Base-by-base conservation (phyloP, 2,113 vertebrate genomes). In the Pluvialis apricaria region DNA sequence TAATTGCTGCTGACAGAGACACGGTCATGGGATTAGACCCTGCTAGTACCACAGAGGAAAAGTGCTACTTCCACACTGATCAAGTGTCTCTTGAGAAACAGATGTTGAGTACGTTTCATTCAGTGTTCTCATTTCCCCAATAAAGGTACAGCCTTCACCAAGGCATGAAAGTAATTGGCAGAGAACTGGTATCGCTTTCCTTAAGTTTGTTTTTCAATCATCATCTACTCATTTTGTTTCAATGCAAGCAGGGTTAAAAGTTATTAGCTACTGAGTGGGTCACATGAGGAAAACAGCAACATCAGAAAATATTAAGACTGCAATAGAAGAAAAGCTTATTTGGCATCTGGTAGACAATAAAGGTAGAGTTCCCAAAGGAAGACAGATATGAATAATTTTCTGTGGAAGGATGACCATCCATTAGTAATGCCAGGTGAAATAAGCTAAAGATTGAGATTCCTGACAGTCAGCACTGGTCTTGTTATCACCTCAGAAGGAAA, bases 1-100 rank as follows among this genome's bases (percentile, higher is more conserved):
- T 93, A 93, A 94, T 90, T 95, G 90, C 38, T 93, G 65, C 85
- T 95, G 96, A 93, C 90, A 95, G 72, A 90, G 87, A 94, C 51
- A 88, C 0, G 2, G 88, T 25, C 80, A 32, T 4, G 5, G 92
- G 89, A 94, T 96, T 72, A 96, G 69, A 72, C 65, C 62, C 47
- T 80, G 84, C 61, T 26, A 40, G 84, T 34, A 71, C 36, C 75
- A 62, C 11, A 25, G 76, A 93, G 79, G n/a, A 88, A 81, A 90
- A 88, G 61, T 3, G 0, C 68, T 34, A 24, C 69, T 88, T 68
- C 86, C 86, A 91, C 86, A 64, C 65, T 75, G 77, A 61, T 89
- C 61, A 31, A 45, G 29, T 28, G 51, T 79, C 92, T 95, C 90
- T 40, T 40, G 88, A 95, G 94, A 93, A 96, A 90, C 55, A 88